Evolutionary conservation across 2,888 invertebrate species (phyloP), one percentile per base, ranked within the genome.

Genomic region (Macrosiphum euphorbiae): DNA sequence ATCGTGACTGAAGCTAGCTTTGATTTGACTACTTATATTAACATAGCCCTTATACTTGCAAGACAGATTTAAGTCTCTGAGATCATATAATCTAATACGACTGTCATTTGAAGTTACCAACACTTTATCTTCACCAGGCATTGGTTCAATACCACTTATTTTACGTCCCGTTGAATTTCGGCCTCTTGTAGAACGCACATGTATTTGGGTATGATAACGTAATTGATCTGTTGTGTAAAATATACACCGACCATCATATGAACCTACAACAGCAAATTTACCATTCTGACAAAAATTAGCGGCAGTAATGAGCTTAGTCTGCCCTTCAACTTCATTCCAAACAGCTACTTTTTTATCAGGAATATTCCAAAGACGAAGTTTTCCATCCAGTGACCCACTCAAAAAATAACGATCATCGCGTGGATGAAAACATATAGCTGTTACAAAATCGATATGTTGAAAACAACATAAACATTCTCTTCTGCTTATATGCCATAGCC

Each of bases 401-500:
- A 99, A 96, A 96, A 99, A 99, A 96, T 99, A 97, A 52, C 98
- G 96, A 96, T 98, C 98, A 95, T 98, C 98, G 94, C 98, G 96
- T 1, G 99, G 99, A 96, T 99, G 99, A 96, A 99, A 99, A 92
- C 98, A 99, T 95, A 99, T 99, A 0, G 99, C 99, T 0, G 99
- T 99, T 92, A 99, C 99, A 96, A 99, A 99, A 96, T 99, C 99
- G 95, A 99, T 99, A 96, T 99, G 99, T 96, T 99, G 99, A 96
- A 99, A 99, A 95, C 99, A 99, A 96, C 99, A 99, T 0, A 99
- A 97, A 95, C 99, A 99, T 96, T 99, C 99, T 95, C 98, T 98
- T 78, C 99, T 96, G 0, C 99, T 99, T 94, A 99, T 98, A 96
- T 99, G 99, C 99, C 99, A 99, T 94, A 99, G 96, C 90, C 98